Evolutionary conservation across 2,113 vertebrate species (phyloP), one percentile per base, ranked within the genome.

Genomic region (Petroica traversi): DNA sequence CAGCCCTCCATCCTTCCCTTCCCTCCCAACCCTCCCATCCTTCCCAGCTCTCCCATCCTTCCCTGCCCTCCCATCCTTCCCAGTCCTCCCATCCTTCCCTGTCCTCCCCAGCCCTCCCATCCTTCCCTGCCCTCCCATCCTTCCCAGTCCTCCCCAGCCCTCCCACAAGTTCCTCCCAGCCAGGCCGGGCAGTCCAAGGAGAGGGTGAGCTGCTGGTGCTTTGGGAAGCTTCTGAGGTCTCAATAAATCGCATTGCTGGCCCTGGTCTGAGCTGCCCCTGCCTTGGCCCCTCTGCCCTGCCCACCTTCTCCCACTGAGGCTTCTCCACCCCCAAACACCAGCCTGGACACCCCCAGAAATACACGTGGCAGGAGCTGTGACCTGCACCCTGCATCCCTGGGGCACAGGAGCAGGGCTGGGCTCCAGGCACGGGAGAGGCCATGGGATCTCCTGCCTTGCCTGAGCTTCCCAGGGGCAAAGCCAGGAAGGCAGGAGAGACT

Each of bases 161-260:
- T 45, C 40, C 18, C 29, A 6, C 13, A 33, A 41, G 41, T 8
- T 85, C 24, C 45, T 52, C 43, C 13, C 34, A 0, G 1, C 61
- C 41, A 38, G 38, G 52, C 52, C 2, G 14, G 57, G 48, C 43
- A 87, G 61, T 46, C 23, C 43, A 41, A 73, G 40, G 59, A 58
- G 29, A 0, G 41, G 67, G 14, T 0, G 20, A 64, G 59, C 3
- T 5, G 75, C 29, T 4, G 64, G 36, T 45, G 51, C 12, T 19
- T 52, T 40, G 58, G 62, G 79, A 2, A 8, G 33, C 55, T 93
- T 83, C 76, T 49, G 55, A 83, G 58, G 43, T 79, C 85, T 73
- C 91, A 97, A 96, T 97, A 97, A 97, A 95, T 63, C 0, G 3
- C 79, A 93, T 80, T 2, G 12, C 92, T 93, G 78, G 67, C 78